These are phyloP conservation scores for Coranthus polyacanthus DNA, from an alignment of 2,797 vertebrate genomes.

Conservation along the genomic window DNA sequence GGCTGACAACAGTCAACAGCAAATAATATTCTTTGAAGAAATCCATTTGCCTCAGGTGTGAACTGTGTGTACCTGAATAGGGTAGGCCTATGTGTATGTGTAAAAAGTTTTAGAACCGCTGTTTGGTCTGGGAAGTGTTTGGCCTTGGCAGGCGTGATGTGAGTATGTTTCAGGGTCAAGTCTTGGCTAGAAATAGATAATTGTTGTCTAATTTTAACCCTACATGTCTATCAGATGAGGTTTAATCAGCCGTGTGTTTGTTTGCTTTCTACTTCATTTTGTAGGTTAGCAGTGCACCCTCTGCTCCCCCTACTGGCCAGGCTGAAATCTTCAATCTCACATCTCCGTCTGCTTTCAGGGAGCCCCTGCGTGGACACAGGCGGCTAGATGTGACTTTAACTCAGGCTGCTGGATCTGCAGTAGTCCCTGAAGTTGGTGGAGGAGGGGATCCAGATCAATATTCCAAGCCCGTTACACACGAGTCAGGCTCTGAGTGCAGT, in stretches of 20 bases:
- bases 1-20: no score
- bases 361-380: constrained; percentile 17
- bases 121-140: no score
- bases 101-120: no score
- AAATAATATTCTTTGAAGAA: no score
- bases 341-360: constrained; percentile 22
- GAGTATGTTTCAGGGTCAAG: no score
- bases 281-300: constrained; percentile 41
- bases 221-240: neutral
- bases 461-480: constrained; percentile 40
- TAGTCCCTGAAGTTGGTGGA: constrained; percentile 18
- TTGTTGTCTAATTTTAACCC: no score
- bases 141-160: no score
- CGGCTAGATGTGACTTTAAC: constrained; percentile 34
- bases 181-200: no score
- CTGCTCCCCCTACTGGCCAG: constrained; percentile 12
- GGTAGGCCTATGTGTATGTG: no score
- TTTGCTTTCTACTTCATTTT: constrained; percentile 22
- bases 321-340: constrained; percentile 24
- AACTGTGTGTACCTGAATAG: no score
- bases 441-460: constrained; percentile 42
- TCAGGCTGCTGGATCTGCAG: constrained; percentile 16
- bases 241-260: no score
- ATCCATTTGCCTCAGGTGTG: no score
- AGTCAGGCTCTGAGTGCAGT: constrained; percentile 64